Evolutionary conservation across 2,797 vertebrate genomes (phyloP).

Genomic region (Sebastolobus altivelis): DNA sequence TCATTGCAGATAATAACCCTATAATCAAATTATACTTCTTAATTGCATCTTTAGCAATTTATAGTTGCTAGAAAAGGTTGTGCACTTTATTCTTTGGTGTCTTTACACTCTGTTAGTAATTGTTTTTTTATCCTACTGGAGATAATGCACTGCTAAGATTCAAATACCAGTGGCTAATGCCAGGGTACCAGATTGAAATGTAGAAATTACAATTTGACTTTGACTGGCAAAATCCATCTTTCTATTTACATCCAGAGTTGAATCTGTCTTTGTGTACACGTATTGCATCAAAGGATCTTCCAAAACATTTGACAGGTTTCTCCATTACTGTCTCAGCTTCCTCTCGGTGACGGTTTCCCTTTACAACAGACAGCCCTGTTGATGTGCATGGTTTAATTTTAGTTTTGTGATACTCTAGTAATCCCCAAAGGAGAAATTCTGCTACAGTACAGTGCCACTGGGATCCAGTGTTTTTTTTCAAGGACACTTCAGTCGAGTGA

Average conservation of each 20-base stretch:
- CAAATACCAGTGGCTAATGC: neutral
- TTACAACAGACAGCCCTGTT: constrained; percentile 15
- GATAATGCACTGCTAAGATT: neutral
- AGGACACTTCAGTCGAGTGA: constrained; percentile 58
- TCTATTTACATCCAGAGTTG: neutral
- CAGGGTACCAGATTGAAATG: neutral
- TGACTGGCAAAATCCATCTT: neutral
- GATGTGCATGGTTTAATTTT: constrained; percentile 49
- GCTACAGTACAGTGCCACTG: constrained; percentile 32
- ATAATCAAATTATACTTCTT: constrained; percentile 7
- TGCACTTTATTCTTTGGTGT: neutral
- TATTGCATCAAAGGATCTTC: neutral
- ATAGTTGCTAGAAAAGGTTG: neutral
- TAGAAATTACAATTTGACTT: neutral
- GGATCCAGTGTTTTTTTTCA: constrained; percentile 49
- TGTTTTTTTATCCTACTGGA: neutral
- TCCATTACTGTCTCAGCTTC: neutral
- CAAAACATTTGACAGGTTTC: constrained; percentile 2
- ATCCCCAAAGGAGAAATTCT: constrained; percentile 53
- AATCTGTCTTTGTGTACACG: neutral
- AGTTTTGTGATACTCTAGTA: constrained; percentile 45
- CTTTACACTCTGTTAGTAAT: neutral
- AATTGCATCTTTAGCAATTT: constrained; percentile 8
- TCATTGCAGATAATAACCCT: constrained; percentile 11
- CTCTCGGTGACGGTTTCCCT: constrained; percentile 13